Percentiles rank a stretch among this genome's conserved stretches.
Evolutionary conservation across 2,113 vertebrate genomes (phyloP).

Genomic region (Rhinichthys klamathensis): DNA sequence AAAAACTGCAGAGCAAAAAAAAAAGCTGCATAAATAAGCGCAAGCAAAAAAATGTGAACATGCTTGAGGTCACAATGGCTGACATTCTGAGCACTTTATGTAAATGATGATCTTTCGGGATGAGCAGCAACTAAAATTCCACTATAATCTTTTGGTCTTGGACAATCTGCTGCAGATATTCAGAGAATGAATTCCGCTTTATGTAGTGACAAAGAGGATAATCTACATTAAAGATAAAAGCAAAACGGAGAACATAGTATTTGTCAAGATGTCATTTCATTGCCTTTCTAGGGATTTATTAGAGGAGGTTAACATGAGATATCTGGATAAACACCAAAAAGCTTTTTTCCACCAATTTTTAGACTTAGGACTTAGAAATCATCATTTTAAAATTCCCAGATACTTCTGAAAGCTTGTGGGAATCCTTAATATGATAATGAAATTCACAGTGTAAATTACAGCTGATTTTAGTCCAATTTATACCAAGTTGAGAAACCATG

Average conservation of each 20-base stretch:
- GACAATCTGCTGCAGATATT: slow-evolving; percentile 49
- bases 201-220: slow-evolving; percentile 42
- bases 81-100: slow-evolving; percentile 41
- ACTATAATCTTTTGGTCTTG: slow-evolving; percentile 37
- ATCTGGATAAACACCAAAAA: background rate
- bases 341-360: background rate
- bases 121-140: slow-evolving; percentile 39
- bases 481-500: background rate
- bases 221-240: slow-evolving; percentile 50
- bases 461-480: background rate
- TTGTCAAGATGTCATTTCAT: slow-evolving; percentile 21
- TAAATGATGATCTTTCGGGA: slow-evolving; percentile 34
- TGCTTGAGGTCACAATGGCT: slow-evolving; percentile 19
- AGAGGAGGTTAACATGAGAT: background rate
- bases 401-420: background rate
- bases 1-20: background rate
- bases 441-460: background rate
- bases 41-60: slow-evolving; percentile 2
- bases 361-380: no score
- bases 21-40: slow-evolving; percentile 24
- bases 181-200: slow-evolving; percentile 49
- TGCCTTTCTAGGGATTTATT: slow-evolving; percentile 16
- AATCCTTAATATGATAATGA: background rate
- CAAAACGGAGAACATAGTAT: background rate
- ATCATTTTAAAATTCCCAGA: background rate